Percentiles rank a stretch among this genome's conserved stretches.
Evolutionary conservation across 2,113 vertebrate genomes (phyloP).

Genomic region (Lucifuga dentata): DNA sequence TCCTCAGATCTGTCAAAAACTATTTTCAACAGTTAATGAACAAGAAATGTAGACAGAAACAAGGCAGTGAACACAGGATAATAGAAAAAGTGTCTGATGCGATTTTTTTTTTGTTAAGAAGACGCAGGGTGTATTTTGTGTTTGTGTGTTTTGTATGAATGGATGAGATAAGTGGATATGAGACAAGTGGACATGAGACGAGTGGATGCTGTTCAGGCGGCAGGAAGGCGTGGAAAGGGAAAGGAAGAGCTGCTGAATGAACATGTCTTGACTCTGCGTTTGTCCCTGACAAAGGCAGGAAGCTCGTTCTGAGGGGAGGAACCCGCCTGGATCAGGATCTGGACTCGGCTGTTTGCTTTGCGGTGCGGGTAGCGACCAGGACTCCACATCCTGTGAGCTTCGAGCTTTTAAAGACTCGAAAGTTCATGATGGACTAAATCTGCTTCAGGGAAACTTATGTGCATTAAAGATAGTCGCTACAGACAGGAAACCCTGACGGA

Average conservation of each 20-base stretch:
- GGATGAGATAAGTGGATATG: slow-evolving; percentile 17
- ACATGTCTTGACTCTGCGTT: slow-evolving; percentile 58
- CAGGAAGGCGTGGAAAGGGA: slow-evolving; percentile 37
- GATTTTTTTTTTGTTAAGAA: too few relatives aligned
- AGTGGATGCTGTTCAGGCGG: slow-evolving; percentile 33
- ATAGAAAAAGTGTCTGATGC: too few relatives aligned
- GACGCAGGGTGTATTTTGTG: not conserved
- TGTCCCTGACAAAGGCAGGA: slow-evolving; percentile 68
- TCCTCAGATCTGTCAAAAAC: too few relatives aligned
- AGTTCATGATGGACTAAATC: slow-evolving; percentile 18
- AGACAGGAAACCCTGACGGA: too few relatives aligned
- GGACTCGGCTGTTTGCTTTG: slow-evolving; percentile 68
- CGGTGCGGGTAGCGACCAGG: slow-evolving; percentile 52
- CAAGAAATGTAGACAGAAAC: too few relatives aligned
- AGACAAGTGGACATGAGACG: slow-evolving; percentile 28
- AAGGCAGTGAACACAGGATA: not conserved
- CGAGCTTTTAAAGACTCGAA: slow-evolving; percentile 10
- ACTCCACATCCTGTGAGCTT: slow-evolving; percentile 37
- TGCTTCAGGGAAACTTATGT: too few relatives aligned
- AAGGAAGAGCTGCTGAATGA: slow-evolving; percentile 69
- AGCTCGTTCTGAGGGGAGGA: slow-evolving; percentile 48
- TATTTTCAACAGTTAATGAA: too few relatives aligned
- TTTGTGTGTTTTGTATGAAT: slow-evolving; percentile 19
- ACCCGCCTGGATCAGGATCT: slow-evolving; percentile 36
- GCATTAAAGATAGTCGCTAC: too few relatives aligned